Evolutionary conservation across 1,140 invertebrate genomes (phyloP).

Genomic region (Cherax destructor): DNA sequence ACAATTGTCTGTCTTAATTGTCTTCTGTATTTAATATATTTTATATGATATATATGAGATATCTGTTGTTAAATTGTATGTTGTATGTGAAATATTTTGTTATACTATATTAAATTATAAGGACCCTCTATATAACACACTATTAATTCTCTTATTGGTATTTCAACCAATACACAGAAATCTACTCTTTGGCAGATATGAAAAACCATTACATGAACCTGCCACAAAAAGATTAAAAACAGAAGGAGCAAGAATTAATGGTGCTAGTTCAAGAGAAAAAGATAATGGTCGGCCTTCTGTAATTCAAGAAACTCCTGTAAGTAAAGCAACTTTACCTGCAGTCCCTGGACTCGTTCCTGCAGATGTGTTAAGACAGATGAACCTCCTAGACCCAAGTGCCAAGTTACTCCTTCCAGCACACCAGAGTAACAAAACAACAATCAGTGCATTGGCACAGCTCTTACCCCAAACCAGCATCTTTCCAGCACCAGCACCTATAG

Average conservation of each 20-base stretch:
- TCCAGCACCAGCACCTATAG: conserved; percentile 68
- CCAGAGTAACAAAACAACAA: conserved; percentile 71
- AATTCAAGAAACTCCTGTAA: conserved; percentile 54
- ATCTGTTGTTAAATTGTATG: neutral
- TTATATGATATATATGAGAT: no score
- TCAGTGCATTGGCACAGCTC: conserved; percentile 69
- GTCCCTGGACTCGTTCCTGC: conserved; percentile 70
- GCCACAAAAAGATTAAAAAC: conserved; percentile 67
- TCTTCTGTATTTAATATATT: neutral
- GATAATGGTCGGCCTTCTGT: conserved; percentile 51
- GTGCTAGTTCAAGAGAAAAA: conserved; percentile 55
- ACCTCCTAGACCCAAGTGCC: conserved; percentile 63
- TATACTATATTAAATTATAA: neutral
- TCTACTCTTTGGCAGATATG: conserved; percentile 54
- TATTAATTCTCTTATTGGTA: neutral
- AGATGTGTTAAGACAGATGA: conserved; percentile 69
- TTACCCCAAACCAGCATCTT: conserved; percentile 71
- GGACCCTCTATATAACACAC: neutral
- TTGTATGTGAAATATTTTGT: neutral
- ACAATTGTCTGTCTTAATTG: neutral
- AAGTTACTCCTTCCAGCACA: conserved; percentile 71
- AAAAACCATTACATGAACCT: conserved; percentile 63
- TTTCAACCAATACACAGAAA: neutral
- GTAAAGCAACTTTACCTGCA: conserved; percentile 54
- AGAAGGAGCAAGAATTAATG: conserved; percentile 69